Conservation (phyloP, 2,888 invertebrate species). For the Ochlodes sylvanus region DNA sequence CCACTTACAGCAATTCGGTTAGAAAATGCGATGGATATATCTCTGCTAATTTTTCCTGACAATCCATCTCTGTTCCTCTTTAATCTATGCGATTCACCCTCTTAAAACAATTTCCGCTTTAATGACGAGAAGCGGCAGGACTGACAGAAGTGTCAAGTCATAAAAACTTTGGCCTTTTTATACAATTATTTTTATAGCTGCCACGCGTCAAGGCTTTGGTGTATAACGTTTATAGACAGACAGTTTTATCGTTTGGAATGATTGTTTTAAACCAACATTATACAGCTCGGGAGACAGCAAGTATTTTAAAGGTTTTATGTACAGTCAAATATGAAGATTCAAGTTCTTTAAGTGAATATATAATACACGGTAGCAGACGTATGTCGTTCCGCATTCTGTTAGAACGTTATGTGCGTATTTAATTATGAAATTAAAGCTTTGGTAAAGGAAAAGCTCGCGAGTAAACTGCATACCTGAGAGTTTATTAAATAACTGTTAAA, state of each 20-base stretch:
- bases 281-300: not conserved
- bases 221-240: slow-evolving; percentile 6
- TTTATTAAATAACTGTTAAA: too few relatives aligned
- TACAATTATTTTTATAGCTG: slow-evolving; percentile 10
- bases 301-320: not conserved
- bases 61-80: not conserved
- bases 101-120: slow-evolving; percentile 5
- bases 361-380: too few relatives aligned
- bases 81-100: not conserved
- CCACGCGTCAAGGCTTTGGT: not conserved
- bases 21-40: too few relatives aligned
- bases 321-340: too few relatives aligned
- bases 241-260: not conserved
- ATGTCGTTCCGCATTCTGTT: too few relatives aligned
- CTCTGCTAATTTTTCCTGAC: not conserved
- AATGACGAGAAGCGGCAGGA: not conserved
- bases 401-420: too few relatives aligned
- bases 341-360: too few relatives aligned
- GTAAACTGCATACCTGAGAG: too few relatives aligned
- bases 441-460: too few relatives aligned
- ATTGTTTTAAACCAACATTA: not conserved
- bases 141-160: slow-evolving; percentile 8
- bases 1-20: too few relatives aligned
- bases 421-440: too few relatives aligned
- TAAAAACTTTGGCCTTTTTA: slow-evolving; percentile 11